phyloP scores from a whole-genome alignment of 1,140 invertebrate genomes.

The Protaetia brevitarsis region DNA sequence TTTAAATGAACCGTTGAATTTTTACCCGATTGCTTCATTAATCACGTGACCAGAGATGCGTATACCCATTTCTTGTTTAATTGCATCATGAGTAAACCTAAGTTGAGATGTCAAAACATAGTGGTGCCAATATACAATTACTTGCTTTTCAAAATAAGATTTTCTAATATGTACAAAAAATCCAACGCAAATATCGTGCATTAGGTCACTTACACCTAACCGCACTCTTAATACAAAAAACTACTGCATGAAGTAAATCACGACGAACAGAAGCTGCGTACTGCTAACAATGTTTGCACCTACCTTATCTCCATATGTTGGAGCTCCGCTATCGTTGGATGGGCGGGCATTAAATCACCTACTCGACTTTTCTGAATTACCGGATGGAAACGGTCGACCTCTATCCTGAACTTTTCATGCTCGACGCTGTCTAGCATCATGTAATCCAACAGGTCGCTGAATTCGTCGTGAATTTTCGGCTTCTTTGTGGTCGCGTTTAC shows the following conservation, averaged over 20 bases:
- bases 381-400: constrained; percentile 38
- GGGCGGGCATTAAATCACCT: constrained; percentile 49
- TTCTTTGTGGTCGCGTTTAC: constrained; percentile 28
- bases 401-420: constrained; percentile 44
- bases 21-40: too few relatives aligned
- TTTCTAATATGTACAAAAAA: too few relatives aligned
- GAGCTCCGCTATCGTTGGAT: constrained; percentile 65
- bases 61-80: too few relatives aligned
- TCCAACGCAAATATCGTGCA: too few relatives aligned
- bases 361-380: constrained; percentile 55
- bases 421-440: constrained; percentile 52
- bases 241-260: background rate
- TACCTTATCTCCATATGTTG: constrained; percentile 60
- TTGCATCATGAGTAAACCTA: too few relatives aligned
- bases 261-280: background rate
- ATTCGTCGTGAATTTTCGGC: constrained; percentile 53
- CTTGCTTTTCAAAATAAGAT: too few relatives aligned
- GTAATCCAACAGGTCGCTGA: constrained; percentile 55
- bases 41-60: too few relatives aligned
- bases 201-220: too few relatives aligned
- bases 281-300: constrained; percentile 39
- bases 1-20: too few relatives aligned
- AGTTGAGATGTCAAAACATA: too few relatives aligned
- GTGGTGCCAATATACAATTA: too few relatives aligned
- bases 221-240: too few relatives aligned